These are phyloP conservation scores for Scolopax bukidnonensis DNA, from an alignment of 2,797 vertebrate species.

Conservation along the genomic window DNA sequence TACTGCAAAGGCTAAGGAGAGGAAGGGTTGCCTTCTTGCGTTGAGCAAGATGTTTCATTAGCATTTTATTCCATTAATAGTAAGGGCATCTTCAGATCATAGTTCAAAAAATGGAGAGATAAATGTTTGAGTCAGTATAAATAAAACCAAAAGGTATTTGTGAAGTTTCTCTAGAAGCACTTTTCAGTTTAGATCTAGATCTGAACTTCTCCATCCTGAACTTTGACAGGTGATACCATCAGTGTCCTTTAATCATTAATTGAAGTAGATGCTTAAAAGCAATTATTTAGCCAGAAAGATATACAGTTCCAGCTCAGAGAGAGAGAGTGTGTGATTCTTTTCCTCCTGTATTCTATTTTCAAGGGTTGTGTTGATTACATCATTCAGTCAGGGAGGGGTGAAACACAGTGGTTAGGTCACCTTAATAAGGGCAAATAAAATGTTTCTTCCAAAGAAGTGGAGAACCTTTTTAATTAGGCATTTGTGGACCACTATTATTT, in stretches of 20 bases:
- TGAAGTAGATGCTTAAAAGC: background rate
- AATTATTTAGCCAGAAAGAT: background rate
- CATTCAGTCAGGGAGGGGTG: conserved; percentile 34
- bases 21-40: background rate
- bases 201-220: background rate
- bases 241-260: background rate
- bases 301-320: background rate
- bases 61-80: background rate
- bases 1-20: background rate
- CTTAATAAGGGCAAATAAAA: conserved; percentile 76
- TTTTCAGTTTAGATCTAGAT: background rate
- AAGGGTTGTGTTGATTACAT: conserved; percentile 5
- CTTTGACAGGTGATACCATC: background rate
- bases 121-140: background rate
- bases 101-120: background rate
- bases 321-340: background rate
- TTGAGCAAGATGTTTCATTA: background rate
- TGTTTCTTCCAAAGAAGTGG: conserved; percentile 67
- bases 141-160: background rate
- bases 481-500: conserved; percentile 66
- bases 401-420: conserved; percentile 64
- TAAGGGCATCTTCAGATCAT: background rate
- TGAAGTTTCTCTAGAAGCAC: background rate
- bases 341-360: background rate
- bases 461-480: conserved; percentile 70